Evolutionary conservation across 2,797 vertebrate genomes (phyloP).

Genomic region (Pseudopleuronectes americanus): DNA sequence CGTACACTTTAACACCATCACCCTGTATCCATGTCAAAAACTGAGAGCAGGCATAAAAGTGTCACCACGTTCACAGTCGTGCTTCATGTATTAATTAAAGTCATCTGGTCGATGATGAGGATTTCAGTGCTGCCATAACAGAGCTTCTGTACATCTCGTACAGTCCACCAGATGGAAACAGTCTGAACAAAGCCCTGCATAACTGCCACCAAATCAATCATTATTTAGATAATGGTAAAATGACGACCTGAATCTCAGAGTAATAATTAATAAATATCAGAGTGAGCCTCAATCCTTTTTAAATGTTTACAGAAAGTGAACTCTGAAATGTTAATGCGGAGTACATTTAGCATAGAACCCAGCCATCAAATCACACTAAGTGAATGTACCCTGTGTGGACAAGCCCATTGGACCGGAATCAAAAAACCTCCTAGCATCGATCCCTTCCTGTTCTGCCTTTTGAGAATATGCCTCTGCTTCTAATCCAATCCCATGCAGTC

Average conservation of each 20-base stretch:
- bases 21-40: neutral
- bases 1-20: neutral
- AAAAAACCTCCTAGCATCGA: slow-evolving; percentile 66
- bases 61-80: neutral
- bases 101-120: neutral
- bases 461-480: slow-evolving; percentile 55
- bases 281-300: slow-evolving; percentile 5
- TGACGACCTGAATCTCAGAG: neutral
- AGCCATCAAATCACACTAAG: slow-evolving; percentile 40
- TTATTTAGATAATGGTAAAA: neutral
- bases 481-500: slow-evolving; percentile 53
- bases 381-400: slow-evolving; percentile 42
- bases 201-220: slow-evolving; percentile 9
- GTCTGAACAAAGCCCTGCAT: slow-evolving; percentile 6
- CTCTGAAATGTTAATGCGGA: slow-evolving; percentile 48
- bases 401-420: slow-evolving; percentile 54
- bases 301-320: slow-evolving; percentile 39
- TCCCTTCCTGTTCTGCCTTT: slow-evolving; percentile 60
- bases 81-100: neutral
- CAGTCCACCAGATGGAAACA: neutral
- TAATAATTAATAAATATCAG: slow-evolving; percentile 28
- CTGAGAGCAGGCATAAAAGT: neutral
- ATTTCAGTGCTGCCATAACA: neutral
- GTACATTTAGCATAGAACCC: slow-evolving; percentile 28
- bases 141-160: neutral